These are phyloP conservation scores for Acanthopagrus latus DNA, from an alignment of 2,797 vertebrate species.

Conservation along the genomic window DNA sequence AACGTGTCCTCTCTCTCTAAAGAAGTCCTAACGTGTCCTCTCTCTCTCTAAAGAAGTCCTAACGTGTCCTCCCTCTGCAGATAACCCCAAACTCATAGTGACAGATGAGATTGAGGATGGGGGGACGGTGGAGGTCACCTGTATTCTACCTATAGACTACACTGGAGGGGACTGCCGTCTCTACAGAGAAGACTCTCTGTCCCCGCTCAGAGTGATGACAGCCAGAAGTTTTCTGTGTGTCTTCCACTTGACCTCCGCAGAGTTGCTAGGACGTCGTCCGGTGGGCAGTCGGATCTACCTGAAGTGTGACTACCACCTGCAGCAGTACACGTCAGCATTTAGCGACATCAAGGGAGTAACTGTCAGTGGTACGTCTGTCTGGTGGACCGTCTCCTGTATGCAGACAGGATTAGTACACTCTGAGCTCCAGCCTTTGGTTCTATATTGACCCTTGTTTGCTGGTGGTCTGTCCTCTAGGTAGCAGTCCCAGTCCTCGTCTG, in stretches of 20 bases:
- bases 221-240: background rate
- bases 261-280: background rate
- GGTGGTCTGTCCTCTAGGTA: constrained; percentile 17
- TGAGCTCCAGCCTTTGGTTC: background rate
- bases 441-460: background rate
- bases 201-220: background rate
- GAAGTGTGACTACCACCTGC: constrained; percentile 34
- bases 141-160: constrained; percentile 19
- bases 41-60: background rate
- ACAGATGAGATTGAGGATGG: background rate
- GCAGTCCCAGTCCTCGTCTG: constrained; percentile 11
- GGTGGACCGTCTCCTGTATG: background rate
- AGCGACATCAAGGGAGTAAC: background rate
- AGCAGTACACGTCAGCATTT: constrained; percentile 14
- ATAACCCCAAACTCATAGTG: background rate
- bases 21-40: background rate
- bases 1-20: background rate
- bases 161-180: constrained; percentile 11
- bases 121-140: background rate
- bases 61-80: background rate
- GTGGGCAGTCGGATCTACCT: background rate
- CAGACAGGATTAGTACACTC: background rate
- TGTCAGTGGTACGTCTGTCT: constrained; percentile 7
- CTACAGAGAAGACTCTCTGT: background rate
- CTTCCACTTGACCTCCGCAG: constrained; percentile 10